Evolutionary conservation across 2,797 vertebrate species (phyloP).

Genomic region (Rhabdophis nuchalis): DNA sequence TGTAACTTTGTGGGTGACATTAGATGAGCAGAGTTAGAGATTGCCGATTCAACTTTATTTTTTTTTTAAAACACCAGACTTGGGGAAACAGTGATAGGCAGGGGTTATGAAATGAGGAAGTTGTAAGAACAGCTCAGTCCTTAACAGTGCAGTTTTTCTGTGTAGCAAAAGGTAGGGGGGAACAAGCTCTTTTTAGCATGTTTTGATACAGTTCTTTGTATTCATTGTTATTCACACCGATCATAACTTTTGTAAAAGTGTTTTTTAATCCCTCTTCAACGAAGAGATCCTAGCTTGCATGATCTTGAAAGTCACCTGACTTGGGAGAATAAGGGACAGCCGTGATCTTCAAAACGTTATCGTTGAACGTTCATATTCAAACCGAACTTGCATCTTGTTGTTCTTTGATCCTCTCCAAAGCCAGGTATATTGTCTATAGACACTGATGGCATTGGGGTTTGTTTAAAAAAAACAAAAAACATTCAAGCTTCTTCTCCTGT

Average conservation of each 20-base stretch:
- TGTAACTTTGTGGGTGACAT: conserved; percentile 16
- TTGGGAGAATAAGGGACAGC: neutral
- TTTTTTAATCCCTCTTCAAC: conserved; percentile 18
- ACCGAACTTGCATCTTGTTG: neutral
- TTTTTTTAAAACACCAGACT: neutral
- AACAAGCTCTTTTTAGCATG: neutral
- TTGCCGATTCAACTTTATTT: neutral
- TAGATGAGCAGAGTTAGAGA: neutral
- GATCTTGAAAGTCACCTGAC: conserved; percentile 20
- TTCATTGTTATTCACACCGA: conserved; percentile 6
- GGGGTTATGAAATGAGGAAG: neutral
- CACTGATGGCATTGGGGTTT: neutral
- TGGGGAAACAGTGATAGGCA: neutral
- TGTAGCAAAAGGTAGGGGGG: neutral
- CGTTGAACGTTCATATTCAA: neutral
- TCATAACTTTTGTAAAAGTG: conserved; percentile 29
- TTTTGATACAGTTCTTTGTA: conserved; percentile 21
- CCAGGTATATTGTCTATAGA: neutral
- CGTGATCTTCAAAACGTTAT: conserved; percentile 12
- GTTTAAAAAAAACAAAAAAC: neutral
- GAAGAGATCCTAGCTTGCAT: conserved; percentile 11
- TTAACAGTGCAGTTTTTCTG: neutral
- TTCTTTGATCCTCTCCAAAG: conserved; percentile 13
- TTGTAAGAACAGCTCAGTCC: neutral
- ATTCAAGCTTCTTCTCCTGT: neutral